These are phyloP conservation scores for Phyllotreta striolata DNA, from an alignment of 2,888 invertebrate species.

Conservation along the genomic window DNA sequence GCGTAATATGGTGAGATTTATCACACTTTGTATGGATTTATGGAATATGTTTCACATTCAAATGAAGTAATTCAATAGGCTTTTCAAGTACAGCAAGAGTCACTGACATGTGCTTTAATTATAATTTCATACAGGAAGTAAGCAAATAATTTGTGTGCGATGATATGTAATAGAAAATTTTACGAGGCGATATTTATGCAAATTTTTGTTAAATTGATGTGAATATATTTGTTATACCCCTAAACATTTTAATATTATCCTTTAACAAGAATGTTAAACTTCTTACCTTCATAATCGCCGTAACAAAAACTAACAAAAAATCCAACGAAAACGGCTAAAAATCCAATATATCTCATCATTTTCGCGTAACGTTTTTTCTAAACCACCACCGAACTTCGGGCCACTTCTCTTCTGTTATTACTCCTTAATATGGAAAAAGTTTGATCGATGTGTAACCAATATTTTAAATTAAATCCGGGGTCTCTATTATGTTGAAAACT, in stretches of 20 bases:
- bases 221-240: not conserved
- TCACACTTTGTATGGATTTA: too few relatives aligned
- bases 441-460: conserved; percentile 28
- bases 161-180: not conserved
- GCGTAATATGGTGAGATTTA: too few relatives aligned
- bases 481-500: conserved; percentile 4
- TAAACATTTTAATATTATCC: conserved; percentile 1
- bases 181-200: not conserved
- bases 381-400: not conserved
- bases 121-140: conserved; percentile 2
- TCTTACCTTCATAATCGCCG: conserved; percentile 18
- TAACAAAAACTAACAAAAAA: conserved; percentile 13
- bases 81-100: too few relatives aligned
- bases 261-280: conserved; percentile 6
- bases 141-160: not conserved
- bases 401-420: conserved; percentile 4
- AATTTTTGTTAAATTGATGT: conserved; percentile 2
- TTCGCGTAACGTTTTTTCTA: conserved; percentile 8
- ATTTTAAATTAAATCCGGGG: conserved; percentile 15
- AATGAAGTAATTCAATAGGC: too few relatives aligned
- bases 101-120: not conserved
- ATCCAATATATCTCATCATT: conserved; percentile 20
- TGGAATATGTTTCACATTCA: too few relatives aligned
- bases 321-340: conserved; percentile 11
- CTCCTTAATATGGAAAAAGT: conserved; percentile 19